These are phyloP conservation scores for Phataginus tricuspis DNA, from an alignment of 2,797 vertebrate species.

Conservation along the genomic window DNA sequence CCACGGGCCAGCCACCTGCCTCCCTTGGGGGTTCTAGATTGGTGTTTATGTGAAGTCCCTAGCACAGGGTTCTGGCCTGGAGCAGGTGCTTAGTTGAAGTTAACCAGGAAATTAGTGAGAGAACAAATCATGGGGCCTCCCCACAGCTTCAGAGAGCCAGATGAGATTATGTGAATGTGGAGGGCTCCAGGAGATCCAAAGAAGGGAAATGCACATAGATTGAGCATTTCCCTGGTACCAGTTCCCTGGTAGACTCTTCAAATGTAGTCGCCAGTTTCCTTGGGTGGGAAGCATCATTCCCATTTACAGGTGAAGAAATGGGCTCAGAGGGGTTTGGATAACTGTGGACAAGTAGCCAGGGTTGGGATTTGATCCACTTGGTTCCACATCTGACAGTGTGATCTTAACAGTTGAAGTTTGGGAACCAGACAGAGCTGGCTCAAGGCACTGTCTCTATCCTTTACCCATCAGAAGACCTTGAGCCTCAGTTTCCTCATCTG, in stretches of 20 bases:
- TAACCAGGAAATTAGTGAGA: neutral
- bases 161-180: neutral
- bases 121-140: neutral
- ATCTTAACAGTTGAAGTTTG: neutral
- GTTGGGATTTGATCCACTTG: neutral
- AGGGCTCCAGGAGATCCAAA: neutral
- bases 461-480: neutral
- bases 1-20: neutral
- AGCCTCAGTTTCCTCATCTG: neutral
- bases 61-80: neutral
- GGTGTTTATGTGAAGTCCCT: neutral
- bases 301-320: neutral
- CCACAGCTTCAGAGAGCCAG: neutral
- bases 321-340: neutral
- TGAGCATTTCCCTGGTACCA: neutral
- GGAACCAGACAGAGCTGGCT: neutral
- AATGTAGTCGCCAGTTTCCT: neutral
- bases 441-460: neutral
- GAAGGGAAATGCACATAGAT: neutral
- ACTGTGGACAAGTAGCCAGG: neutral
- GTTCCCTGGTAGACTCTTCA: neutral
- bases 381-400: neutral
- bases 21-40: neutral
- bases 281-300: neutral
- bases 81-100: neutral